Conservation (phyloP, 2,888 invertebrate genomes). For the Spisula solida region DNA sequence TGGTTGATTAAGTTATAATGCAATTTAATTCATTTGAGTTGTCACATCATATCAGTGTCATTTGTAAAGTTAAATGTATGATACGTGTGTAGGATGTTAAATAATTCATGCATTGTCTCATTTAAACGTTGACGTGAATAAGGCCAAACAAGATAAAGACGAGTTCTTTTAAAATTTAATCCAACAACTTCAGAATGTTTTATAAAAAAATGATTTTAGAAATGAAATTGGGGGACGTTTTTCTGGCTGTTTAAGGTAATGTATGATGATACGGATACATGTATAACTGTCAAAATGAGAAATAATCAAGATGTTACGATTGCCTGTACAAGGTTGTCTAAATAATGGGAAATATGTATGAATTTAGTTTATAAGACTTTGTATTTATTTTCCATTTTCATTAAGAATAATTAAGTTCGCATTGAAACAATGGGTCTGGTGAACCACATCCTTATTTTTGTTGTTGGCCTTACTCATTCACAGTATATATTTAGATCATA, state of each 20-base stretch:
- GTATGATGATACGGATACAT: too few relatives aligned
- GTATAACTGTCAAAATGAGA: too few relatives aligned
- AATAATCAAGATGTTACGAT: too few relatives aligned
- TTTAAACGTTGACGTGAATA: background rate
- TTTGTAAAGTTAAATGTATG: background rate
- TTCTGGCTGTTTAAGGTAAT: too few relatives aligned
- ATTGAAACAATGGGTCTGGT: background rate
- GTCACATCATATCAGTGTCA: background rate
- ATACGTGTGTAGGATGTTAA: background rate
- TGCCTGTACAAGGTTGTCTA: too few relatives aligned
- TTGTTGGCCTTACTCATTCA: background rate
- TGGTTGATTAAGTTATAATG: background rate
- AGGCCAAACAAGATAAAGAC: background rate
- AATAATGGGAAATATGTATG: too few relatives aligned
- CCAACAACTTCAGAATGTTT: background rate
- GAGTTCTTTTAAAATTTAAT: background rate
- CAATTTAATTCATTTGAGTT: background rate
- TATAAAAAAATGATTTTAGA: background rate
- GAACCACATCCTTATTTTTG: background rate
- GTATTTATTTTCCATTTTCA: too few relatives aligned
- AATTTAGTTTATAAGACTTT: too few relatives aligned
- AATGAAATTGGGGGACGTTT: too few relatives aligned
- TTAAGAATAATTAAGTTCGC: too few relatives aligned
- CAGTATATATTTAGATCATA: background rate
- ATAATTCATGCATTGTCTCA: background rate